Evolutionary conservation across 1,140 invertebrate genomes (phyloP).

Genomic region (Paracyclopina nana): DNA sequence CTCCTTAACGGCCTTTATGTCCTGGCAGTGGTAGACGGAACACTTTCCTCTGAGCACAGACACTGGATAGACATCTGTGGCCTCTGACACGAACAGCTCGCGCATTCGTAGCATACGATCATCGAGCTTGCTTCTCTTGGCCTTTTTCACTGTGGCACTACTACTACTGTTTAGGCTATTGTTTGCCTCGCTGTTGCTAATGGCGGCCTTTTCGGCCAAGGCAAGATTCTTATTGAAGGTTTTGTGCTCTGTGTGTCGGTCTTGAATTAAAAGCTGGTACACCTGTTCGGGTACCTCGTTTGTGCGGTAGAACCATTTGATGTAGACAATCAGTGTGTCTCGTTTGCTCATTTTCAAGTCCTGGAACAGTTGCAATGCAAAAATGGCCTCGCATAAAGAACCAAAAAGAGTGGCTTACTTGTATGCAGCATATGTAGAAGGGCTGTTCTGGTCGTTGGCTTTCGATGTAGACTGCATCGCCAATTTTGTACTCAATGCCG

Average conservation of each 20-base stretch:
- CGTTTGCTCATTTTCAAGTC: constrained; percentile 29
- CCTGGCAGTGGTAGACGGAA: constrained; percentile 31
- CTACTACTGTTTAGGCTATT: too few species aligned
- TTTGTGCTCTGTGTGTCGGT: constrained; percentile 26
- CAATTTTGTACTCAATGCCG: constrained; percentile 3
- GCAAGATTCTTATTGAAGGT: too few species aligned
- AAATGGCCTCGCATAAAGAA: too few species aligned
- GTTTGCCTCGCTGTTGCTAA: too few species aligned
- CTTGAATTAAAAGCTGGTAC: constrained; percentile 32
- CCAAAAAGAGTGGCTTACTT: constrained; percentile 23
- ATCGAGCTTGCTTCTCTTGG: constrained; percentile 24
- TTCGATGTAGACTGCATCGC: constrained; percentile 30
- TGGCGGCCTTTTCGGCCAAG: too few species aligned
- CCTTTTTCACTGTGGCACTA: too few species aligned
- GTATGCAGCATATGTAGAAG: constrained; percentile 29
- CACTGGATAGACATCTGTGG: constrained; percentile 34
- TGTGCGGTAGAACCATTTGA: constrained; percentile 33
- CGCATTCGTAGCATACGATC: constrained; percentile 29
- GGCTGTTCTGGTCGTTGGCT: constrained; percentile 30
- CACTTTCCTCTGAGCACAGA: constrained; percentile 33
- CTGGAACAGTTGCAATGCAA: too few species aligned
- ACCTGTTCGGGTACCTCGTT: constrained; percentile 33
- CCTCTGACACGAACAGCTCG: constrained; percentile 34
- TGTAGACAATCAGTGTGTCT: constrained; percentile 31
- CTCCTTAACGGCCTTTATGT: constrained; percentile 28